A percentile compares a stretch with the other conserved stretches of the same genome.
Conservation (phyloP, 2,113 vertebrate species). For the Gymnogyps californianus region DNA sequence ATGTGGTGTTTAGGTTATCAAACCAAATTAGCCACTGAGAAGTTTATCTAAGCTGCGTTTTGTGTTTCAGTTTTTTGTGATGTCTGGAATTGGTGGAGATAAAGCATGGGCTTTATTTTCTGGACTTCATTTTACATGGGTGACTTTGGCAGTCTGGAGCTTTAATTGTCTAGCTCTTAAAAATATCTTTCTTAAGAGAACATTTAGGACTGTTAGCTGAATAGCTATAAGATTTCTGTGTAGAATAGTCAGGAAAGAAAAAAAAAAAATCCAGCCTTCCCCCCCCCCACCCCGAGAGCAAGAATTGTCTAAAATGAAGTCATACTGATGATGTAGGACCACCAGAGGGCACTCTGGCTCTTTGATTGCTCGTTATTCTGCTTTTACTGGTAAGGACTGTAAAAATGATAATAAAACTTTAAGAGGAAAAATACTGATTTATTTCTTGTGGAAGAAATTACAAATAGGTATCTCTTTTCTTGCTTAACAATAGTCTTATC, state of each 20-base stretch:
- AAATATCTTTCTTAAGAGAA: not conserved
- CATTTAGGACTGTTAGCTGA: not conserved
- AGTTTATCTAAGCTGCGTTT: not conserved
- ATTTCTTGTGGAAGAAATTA: not conserved
- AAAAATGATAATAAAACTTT: not conserved
- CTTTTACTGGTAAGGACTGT: not conserved
- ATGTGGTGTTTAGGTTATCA: not conserved
- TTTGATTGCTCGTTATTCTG: not conserved
- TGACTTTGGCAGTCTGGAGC: not conserved
- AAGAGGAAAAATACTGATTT: not conserved
- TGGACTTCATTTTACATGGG: not conserved
- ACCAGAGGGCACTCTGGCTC: conserved; percentile 70
- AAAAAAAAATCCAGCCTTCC: too few relatives aligned
- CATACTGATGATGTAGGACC: not conserved
- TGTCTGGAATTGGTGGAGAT: not conserved
- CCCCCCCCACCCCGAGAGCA: not conserved
- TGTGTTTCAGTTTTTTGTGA: not conserved
- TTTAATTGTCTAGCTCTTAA: not conserved
- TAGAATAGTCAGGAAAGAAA: not conserved
- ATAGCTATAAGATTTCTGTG: not conserved
- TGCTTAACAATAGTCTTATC: not conserved
- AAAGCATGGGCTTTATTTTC: not conserved
- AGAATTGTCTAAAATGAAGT: not conserved
- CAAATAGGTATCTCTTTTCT: not conserved
- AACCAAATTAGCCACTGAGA: not conserved